A percentile compares a stretch with the other conserved stretches of the same genome.
These are phyloP conservation scores for Syrrhaptes paradoxus DNA, from an alignment of 2,113 vertebrate genomes.

Conservation along the genomic window DNA sequence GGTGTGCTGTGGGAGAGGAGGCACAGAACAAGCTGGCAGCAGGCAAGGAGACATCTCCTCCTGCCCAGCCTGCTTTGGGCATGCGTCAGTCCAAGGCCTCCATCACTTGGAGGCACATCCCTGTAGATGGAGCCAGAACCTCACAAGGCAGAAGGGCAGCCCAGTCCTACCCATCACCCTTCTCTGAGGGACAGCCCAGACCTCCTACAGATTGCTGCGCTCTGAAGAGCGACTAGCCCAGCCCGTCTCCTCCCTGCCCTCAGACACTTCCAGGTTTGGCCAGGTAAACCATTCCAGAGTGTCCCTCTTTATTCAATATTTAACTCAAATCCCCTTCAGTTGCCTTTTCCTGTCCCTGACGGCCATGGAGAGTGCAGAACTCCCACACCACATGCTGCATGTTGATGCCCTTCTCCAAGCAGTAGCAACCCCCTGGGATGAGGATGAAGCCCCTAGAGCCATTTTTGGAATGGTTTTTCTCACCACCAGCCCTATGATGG, in stretches of 20 bases:
- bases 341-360: background rate
- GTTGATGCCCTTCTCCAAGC: background rate
- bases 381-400: background rate
- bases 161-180: background rate
- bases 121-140: conserved; percentile 69
- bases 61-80: background rate
- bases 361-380: background rate
- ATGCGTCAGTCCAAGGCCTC: background rate
- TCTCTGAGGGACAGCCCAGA: background rate
- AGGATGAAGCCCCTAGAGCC: background rate
- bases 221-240: background rate
- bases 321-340: background rate
- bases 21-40: background rate
- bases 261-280: background rate
- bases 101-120: conserved; percentile 2
- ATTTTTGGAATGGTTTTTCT: background rate
- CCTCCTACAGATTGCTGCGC: background rate
- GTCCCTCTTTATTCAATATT: background rate
- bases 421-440: background rate
- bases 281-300: background rate
- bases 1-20: background rate
- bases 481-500: background rate
- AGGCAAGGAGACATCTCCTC: background rate
- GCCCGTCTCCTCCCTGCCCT: background rate
- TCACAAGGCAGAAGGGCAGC: conserved; percentile 31